Percentiles rank a stretch among this genome's conserved stretches.
Conservation (phyloP, 2,888 invertebrate genomes). For the Resseliella maxima region DNA sequence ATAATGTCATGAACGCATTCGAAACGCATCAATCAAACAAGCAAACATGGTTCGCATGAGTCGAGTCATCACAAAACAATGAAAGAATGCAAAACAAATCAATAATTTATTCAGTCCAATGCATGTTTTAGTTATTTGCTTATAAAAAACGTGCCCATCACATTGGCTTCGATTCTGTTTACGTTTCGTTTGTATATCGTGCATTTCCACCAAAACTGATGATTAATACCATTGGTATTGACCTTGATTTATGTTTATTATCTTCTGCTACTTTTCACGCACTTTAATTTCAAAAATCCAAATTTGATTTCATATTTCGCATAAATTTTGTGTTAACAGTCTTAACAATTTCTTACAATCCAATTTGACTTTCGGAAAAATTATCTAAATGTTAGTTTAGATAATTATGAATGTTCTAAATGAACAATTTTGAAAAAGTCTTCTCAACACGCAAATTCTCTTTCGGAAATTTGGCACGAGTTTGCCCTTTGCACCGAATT, state of each 20-base stretch:
- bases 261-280: not conserved
- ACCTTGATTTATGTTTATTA: not conserved
- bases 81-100: not conserved
- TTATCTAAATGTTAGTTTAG: no score
- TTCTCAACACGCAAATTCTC: no score
- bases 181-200: not conserved
- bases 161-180: not conserved
- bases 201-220: not conserved
- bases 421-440: no score
- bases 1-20: slow-evolving; percentile 26
- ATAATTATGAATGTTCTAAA: no score
- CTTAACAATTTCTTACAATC: no score
- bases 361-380: no score
- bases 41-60: not conserved
- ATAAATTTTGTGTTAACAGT: no score
- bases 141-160: not conserved
- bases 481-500: no score
- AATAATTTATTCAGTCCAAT: not conserved
- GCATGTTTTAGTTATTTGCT: not conserved
- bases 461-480: no score
- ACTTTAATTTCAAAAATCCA: not conserved
- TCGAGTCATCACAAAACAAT: not conserved
- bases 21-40: not conserved
- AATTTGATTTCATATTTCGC: not conserved
- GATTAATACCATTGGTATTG: not conserved